These are phyloP conservation scores for Sciurus carolinensis DNA, from an alignment of 2,797 vertebrate species.

Conservation along the genomic window DNA sequence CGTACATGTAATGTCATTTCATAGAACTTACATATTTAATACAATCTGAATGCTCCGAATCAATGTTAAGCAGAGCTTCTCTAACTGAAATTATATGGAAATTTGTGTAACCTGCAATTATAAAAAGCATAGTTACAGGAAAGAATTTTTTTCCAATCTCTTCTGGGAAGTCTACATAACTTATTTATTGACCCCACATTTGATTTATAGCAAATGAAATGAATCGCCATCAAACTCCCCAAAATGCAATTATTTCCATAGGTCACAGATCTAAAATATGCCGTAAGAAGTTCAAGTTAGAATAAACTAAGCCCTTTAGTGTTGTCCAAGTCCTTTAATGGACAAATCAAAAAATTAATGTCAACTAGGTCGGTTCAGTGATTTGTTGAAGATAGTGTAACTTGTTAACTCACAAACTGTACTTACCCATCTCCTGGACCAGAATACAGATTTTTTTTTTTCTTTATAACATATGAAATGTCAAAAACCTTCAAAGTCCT, in stretches of 20 bases:
- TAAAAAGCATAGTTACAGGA: slow-evolving; percentile 81
- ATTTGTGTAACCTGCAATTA: slow-evolving; percentile 79
- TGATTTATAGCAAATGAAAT: slow-evolving; percentile 81
- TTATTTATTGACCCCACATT: slow-evolving; percentile 80
- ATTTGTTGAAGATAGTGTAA: slow-evolving; percentile 54
- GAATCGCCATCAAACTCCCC: slow-evolving; percentile 76
- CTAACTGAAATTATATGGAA: slow-evolving; percentile 77
- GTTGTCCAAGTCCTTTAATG: slow-evolving; percentile 45
- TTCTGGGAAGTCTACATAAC: slow-evolving; percentile 81
- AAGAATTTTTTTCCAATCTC: slow-evolving; percentile 69
- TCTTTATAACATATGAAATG: neutral
- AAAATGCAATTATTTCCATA: slow-evolving; percentile 81
- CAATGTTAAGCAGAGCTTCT: slow-evolving; percentile 63
- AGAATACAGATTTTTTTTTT: neutral
- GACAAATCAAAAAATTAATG: slow-evolving; percentile 59
- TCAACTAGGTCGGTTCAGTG: slow-evolving; percentile 10
- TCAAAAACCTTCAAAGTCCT: neutral
- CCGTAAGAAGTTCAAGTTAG: slow-evolving; percentile 62
- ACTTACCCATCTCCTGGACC: neutral
- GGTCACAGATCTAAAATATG: slow-evolving; percentile 72
- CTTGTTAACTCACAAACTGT: neutral
- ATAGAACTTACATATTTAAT: slow-evolving; percentile 70
- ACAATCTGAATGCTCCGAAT: slow-evolving; percentile 66
- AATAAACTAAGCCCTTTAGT: slow-evolving; percentile 35
- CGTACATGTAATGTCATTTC: slow-evolving; percentile 63